These are phyloP conservation scores for Ctena decussata DNA, from an alignment of 2,888 invertebrate genomes.

Conservation along the genomic window DNA sequence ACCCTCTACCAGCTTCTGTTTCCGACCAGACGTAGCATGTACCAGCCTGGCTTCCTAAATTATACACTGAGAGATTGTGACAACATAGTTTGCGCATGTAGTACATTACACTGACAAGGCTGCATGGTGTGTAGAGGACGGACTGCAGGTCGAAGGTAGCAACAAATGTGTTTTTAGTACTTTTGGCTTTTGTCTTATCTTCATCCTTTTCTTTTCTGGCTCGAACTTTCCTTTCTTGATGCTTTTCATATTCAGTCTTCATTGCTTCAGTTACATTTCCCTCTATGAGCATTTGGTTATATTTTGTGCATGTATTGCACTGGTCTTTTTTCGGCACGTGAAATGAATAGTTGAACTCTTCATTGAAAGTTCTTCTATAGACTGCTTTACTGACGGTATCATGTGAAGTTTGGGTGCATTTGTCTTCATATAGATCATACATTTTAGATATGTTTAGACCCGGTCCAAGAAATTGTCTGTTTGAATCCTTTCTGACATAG, in stretches of 20 bases:
- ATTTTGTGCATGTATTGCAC: constrained; percentile 45
- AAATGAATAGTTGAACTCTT: constrained; percentile 50
- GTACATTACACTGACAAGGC: constrained; percentile 31
- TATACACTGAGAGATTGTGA: constrained; percentile 50
- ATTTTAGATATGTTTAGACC: constrained; percentile 41
- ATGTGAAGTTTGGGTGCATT: constrained; percentile 8
- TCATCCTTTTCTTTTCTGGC: constrained; percentile 43
- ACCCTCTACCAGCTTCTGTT: constrained; percentile 26
- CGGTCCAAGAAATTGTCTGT: constrained; percentile 32
- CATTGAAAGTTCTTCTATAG: constrained; percentile 39
- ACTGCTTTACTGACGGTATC: constrained; percentile 21
- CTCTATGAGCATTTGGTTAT: constrained; percentile 9
- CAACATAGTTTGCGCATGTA: constrained; percentile 36
- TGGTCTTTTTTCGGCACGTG: constrained; percentile 58
- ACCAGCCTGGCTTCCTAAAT: constrained; percentile 12
- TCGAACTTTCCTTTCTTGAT: constrained; percentile 22
- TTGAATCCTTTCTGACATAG: constrained; percentile 46
- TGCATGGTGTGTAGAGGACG: constrained; percentile 42
- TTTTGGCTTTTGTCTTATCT: background rate
- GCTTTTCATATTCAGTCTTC: constrained; percentile 13
- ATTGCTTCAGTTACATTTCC: constrained; percentile 10
- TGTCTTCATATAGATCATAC: constrained; percentile 40
- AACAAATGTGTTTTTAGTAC: background rate
- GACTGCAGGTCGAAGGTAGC: constrained; percentile 47
- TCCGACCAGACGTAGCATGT: constrained; percentile 50